Evolutionary conservation across 2,113 vertebrate species (phyloP), one percentile per base, ranked within the genome.

Genomic region (Budorcas taxicolor): DNA sequence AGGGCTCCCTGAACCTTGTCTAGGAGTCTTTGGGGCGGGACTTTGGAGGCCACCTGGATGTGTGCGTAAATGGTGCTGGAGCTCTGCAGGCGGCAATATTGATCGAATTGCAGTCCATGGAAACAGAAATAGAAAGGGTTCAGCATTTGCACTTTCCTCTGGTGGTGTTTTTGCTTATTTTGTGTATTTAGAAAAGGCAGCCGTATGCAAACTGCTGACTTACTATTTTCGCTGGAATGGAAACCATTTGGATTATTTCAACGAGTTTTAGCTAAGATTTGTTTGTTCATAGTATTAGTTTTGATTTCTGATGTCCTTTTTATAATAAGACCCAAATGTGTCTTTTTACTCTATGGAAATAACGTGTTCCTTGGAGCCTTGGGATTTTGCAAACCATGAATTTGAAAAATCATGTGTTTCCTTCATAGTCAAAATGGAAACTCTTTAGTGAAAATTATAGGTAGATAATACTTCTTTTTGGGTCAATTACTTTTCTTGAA

Each of bases 241-340:
- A 95, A 97, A 97, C 96, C 96, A 95, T 98, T 98, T 98, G 96
- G 97, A 97, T 98, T 97, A 98, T 98, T 98, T 97, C 97, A 98
- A 87, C 96, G 97, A 97, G 76, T 98, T 97, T 97, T 97, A 98
- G 95, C 94, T 97, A 97, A 98, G 97, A 98, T 95, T 95, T 97
- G 91, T 98, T 98, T 97, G 94, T 98, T 96, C 96, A 97, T 93
- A 97, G 96, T 93, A 94, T 97, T 95, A 89, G 97, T 97, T 97
- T 98, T 98, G 97, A 98, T 98, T 98, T 96, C 94, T 97, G 94
- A 57, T 93, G 43, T 94, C 96, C 96, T 97, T 88, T 96, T 97
- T 91, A 96, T 94, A 98, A 80, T 97, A 97, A 96, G 83, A 91
- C 62, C 90, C 97, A 90, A 96, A 98, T 96, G 83, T 97, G 62